Base-by-base conservation (phyloP, 2,888 invertebrate species). In the Mamestra brassicae region DNA sequence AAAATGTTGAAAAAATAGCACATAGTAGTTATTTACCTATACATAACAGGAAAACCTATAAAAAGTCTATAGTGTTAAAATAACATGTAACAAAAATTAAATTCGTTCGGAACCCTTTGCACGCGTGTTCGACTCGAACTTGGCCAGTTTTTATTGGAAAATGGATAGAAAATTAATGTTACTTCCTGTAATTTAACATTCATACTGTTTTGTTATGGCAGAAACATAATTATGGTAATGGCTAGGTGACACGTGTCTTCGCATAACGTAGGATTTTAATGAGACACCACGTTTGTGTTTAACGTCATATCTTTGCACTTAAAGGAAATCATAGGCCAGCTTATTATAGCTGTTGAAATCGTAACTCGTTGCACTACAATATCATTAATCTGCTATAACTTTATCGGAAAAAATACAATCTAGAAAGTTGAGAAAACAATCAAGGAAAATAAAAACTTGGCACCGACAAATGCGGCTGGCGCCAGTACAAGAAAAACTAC, bases 211-310 rank as follows among this genome's bases (percentile, higher is more conserved):
- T 60, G 13, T 71, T 54, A 38, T 36, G 42, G 52, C 15, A 52
- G 17, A 15, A 52, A 52, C 17, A 52, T 52, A 17, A 52, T 52
- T 52, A 52, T 52, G 52, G 2, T 52, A 52, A 17, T n/a, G 11
- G 7, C 26, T 15, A 17, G 34, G 36, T 42, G 66, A 52, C 52
- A 45, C 71, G 50, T 73, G 54, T 11, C 38, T 50, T 17, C 47
- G 54, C 74, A 77, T 80, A 73, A 64, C 34, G 34, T 42, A 15
- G n/a, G 52, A 38, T 10, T 63, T 38, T 60, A 64, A 77, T 72
- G 63, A 67, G 77, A 13, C 52, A 47, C 8, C 45, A 54, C 26
- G 50, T 38, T 61, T 57, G 34, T 50, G 50, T 71, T 55, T 13
- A 71, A 4, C 11, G 52, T 7, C n/a, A 38, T 15, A 50, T 11